Evolutionary conservation across 2,797 vertebrate genomes (phyloP), one percentile per base, ranked within the genome.

Genomic region (Morus bassanus): DNA sequence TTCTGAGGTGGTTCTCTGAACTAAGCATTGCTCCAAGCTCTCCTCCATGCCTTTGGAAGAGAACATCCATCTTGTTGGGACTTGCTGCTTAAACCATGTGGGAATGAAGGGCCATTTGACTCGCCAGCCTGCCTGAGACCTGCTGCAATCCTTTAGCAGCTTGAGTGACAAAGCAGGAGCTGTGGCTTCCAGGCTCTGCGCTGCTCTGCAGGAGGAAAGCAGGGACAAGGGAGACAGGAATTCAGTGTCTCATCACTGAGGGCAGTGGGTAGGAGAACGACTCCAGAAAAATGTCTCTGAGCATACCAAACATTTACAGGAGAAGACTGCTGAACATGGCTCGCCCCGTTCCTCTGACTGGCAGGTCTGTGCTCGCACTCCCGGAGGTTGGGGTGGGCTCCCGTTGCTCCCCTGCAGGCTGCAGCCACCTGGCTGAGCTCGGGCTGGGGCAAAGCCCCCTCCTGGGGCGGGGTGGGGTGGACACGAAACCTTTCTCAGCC

Each of bases 11-110:
- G 37, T 73, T 91, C 74, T 90, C 88, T 74, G 61, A 70, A 70
- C 51, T 50, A 53, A 78, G 16, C 4, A 2, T 78, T 43, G 72
- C 85, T 95, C 50, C 73, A 57, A 92, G 85, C 57, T 69, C 85
- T 96, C 91, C 93, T 83, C 89, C 30, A 10, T 31, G 63, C 30
- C 57, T 95, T 83, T 77, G 74, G 85, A 88, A 92, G 93, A 93
- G 92, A 96, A 91, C 50, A 59, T 77, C 76, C 60, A 3, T 77
- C 95, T 72, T 93, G 94, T 74, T 80, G 82, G 78, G 91, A 87
- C 92, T 94, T 93, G 92, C 56, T 67, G 53, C 57, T 79, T 74
- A 48, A 70, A 51, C 5, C 0, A 0, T 3, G 1, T 81, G 89
- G 78, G 72, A 93, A 83, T 8, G 57, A 94, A 89, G 53, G 69